Conservation (phyloP, 1,140 invertebrate species). For the Diploscapter pachys region DNA sequence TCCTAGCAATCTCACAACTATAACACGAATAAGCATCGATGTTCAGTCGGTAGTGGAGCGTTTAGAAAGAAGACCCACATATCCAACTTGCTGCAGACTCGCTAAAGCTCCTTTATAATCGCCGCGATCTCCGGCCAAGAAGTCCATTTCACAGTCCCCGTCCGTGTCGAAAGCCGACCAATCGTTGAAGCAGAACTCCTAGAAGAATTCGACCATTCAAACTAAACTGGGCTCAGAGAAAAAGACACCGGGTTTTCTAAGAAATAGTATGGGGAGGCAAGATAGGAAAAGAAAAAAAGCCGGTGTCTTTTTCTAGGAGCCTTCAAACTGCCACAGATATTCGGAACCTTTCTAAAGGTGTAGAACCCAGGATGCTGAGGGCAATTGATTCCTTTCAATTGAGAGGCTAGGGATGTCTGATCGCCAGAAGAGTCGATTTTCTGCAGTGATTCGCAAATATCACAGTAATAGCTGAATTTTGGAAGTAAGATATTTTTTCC, state of each 20-base stretch:
- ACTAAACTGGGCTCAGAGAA: not conserved
- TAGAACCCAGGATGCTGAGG: conserved; percentile 50
- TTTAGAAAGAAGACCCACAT: conserved; percentile 40
- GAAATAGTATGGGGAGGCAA: too few relatives aligned
- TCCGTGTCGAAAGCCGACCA: conserved; percentile 54
- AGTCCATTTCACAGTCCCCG: conserved; percentile 57
- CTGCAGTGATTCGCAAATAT: conserved; percentile 55
- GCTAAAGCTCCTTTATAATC: conserved; percentile 53
- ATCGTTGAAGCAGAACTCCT: conserved; percentile 59
- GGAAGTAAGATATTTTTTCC: conserved; percentile 31
- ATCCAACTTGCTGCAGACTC: conserved; percentile 56
- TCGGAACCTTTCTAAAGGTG: conserved; percentile 50
- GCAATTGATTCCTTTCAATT: conserved; percentile 52
- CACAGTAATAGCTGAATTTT: conserved; percentile 55
- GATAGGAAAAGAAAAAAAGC: too few relatives aligned
- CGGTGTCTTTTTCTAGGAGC: too few relatives aligned
- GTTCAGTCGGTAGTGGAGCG: too few relatives aligned
- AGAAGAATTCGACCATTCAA: not conserved
- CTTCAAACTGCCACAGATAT: not conserved
- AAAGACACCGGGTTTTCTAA: too few relatives aligned
- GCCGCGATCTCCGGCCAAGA: conserved; percentile 47
- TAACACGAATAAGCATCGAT: too few relatives aligned
- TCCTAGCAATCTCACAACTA: too few relatives aligned
- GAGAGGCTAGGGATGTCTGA: conserved; percentile 16
- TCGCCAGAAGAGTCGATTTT: conserved; percentile 39